Evolutionary conservation across 1,140 invertebrate species (phyloP).

Genomic region (Formica exsecta): DNA sequence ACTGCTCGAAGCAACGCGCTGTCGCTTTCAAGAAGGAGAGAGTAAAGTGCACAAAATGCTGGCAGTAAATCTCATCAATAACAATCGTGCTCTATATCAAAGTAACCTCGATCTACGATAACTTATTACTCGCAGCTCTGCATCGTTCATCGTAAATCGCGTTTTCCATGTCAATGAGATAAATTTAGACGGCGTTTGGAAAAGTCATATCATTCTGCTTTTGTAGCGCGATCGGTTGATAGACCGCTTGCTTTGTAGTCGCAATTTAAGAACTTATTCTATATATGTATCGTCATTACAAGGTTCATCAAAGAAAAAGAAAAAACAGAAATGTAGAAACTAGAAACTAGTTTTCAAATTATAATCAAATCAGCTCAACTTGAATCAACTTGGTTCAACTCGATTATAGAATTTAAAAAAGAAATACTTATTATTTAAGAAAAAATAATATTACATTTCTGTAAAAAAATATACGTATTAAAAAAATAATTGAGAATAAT

Average conservation of each 20-base stretch:
- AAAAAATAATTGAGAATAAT: neutral
- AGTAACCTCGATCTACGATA: slow-evolving; percentile 35
- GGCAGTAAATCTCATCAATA: slow-evolving; percentile 29
- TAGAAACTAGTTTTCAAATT: neutral
- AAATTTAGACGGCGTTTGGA: slow-evolving; percentile 24
- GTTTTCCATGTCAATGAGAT: slow-evolving; percentile 10
- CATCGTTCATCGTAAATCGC: neutral
- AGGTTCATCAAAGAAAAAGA: neutral
- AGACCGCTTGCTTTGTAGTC: neutral
- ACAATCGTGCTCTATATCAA: slow-evolving; percentile 22
- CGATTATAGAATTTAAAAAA: neutral
- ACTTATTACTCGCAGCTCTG: neutral
- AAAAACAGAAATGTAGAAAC: neutral
- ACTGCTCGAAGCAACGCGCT: slow-evolving; percentile 8
- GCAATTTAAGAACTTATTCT: slow-evolving; percentile 39
- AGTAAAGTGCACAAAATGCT: slow-evolving; percentile 8
- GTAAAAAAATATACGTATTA: neutral
- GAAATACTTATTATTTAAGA: neutral
- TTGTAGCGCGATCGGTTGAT: neutral
- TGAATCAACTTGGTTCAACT: neutral
- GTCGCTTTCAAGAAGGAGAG: slow-evolving; percentile 28
- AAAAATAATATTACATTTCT: neutral
- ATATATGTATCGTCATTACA: neutral
- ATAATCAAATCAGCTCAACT: neutral
- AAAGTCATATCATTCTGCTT: slow-evolving; percentile 21